A percentile compares a stretch with the other conserved stretches of the same genome.
These are phyloP conservation scores for Diorhabda elongata DNA, from an alignment of 1,140 invertebrate genomes.

Conservation along the genomic window DNA sequence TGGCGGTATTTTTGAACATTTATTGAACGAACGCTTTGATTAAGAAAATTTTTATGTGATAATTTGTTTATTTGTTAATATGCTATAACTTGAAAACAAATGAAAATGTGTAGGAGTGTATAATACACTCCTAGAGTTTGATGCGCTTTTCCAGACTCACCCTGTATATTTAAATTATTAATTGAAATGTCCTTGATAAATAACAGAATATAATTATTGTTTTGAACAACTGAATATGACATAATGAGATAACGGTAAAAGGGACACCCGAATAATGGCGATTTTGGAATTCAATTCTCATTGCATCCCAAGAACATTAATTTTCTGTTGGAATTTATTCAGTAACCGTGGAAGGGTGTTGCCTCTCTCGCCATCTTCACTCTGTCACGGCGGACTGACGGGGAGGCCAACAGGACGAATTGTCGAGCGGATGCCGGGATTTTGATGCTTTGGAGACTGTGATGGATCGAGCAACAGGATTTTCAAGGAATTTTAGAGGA, in stretches of 20 bases:
- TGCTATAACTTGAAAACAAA: no score
- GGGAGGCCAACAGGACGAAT: background rate
- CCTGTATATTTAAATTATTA: no score
- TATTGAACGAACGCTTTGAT: no score
- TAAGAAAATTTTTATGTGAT: no score
- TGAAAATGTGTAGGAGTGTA: no score
- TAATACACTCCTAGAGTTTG: no score
- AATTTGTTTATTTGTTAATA: no score
- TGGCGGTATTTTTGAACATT: no score
- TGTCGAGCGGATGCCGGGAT: background rate
- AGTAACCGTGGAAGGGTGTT: background rate
- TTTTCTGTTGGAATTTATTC: background rate
- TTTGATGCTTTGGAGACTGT: background rate
- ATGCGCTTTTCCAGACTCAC: no score
- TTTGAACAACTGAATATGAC: no score
- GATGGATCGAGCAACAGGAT: conserved; percentile 1
- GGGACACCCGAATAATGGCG: background rate
- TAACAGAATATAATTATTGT: no score
- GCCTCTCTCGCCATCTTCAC: background rate
- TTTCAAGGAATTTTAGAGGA: conserved; percentile 1
- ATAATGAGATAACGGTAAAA: background rate
- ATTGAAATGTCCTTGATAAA: no score
- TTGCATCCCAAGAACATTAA: background rate
- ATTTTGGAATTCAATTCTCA: background rate
- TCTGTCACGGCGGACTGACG: background rate